Percentiles rank a stretch among this genome's conserved stretches.
phyloP scores from a whole-genome alignment of 2,113 vertebrate species.

The Arizona elegans region DNA sequence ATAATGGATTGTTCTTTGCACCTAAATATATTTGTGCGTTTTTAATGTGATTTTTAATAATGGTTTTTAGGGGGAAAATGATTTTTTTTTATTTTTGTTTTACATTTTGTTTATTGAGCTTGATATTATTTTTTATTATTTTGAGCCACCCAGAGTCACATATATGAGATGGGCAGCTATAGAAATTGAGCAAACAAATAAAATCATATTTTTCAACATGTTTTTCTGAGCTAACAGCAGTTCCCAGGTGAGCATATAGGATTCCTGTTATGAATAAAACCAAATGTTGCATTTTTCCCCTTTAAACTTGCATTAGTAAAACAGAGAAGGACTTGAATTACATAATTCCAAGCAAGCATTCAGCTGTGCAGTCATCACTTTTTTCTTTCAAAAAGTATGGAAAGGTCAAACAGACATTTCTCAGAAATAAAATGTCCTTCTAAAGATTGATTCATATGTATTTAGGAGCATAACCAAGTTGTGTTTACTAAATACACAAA shows the following conservation, averaged over 20 bases:
- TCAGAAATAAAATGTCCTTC: neutral
- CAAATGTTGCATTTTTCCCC: neutral
- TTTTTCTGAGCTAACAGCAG: neutral
- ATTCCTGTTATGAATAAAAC: neutral
- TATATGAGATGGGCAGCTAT: neutral
- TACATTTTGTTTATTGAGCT: neutral
- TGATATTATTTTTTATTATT: neutral
- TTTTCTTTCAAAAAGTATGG: neutral
- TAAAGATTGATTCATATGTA: conserved; percentile 19
- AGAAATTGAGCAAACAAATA: neutral
- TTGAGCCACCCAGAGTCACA: neutral
- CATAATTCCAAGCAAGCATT: neutral
- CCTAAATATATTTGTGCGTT: neutral
- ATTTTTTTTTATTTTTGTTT: neutral
- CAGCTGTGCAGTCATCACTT: neutral
- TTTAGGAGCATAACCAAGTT: conserved; percentile 29
- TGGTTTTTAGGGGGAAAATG: neutral
- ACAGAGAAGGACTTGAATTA: neutral
- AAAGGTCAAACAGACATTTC: conserved; percentile 20
- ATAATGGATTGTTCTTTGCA: neutral
- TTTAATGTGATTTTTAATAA: neutral
- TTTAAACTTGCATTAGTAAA: neutral
- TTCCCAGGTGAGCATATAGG: neutral
- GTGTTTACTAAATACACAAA: conserved; percentile 22
- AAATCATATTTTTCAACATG: neutral